Evolutionary conservation across 2,888 invertebrate species (phyloP), one percentile per base, ranked within the genome.

Genomic region (Alentia gelatinosa): DNA sequence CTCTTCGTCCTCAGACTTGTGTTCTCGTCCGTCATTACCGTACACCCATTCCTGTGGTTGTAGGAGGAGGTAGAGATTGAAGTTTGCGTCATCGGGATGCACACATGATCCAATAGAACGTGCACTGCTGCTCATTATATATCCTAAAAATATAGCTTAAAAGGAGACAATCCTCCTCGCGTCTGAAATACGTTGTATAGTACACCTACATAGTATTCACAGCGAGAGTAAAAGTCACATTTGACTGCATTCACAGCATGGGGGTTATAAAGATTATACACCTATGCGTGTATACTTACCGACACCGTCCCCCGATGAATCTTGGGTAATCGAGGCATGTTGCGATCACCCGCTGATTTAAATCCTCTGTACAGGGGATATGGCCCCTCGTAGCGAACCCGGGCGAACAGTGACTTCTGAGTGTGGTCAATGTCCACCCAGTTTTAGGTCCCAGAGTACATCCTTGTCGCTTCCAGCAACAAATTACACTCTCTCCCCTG

Each of bases 271-370:
- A 4, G 30, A 30, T 68, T 68, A 12, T 56, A 56, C n/a, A n/a
- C n/a, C n/a, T n/a, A n/a, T n/a, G 5, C n/a, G 19, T 56, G 56
- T 56, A 19, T 68, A 68, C 68, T 30, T 68, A 68, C 68, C 68
- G 68, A 68, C 33, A 68, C 68, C 12, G 68, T 68, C 30, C 68
- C 68, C 12, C 68, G 26, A 30, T 68, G 68, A 68, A 68, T 68
- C 33, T 68, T 68, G 12, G 68, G 68, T 68, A 68, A 68, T 19
- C 68, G 68, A 68, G 68, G 68, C 68, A 68, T 68, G 68, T 68
- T 68, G 68, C 26, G 26, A 68, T 12, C 26, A 12, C 68, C 68
- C 26, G 68, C 3, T 30, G 68, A 30, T 56, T 12, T 56, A 56
- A 56, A 56, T 56, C 56, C 56, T n/a, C n/a, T n/a, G n/a, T n/a